Percentiles rank a stretch among this genome's conserved stretches.
These are phyloP conservation scores for Rafetus swinhoei DNA, from an alignment of 2,113 vertebrate genomes.

Conservation along the genomic window DNA sequence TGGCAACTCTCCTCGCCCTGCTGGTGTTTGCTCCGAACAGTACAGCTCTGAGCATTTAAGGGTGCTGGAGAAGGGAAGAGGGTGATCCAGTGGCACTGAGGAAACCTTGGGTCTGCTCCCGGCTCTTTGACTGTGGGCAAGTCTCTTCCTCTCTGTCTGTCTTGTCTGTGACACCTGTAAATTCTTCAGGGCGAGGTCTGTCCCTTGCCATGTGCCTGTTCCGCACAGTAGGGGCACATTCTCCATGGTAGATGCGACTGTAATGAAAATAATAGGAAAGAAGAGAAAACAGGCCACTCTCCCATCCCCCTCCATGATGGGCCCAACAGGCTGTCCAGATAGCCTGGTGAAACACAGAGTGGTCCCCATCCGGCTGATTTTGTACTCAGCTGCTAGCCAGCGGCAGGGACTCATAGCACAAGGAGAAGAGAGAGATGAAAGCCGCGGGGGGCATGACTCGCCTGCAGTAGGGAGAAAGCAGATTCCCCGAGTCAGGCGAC, in stretches of 20 bases:
- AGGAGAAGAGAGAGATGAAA: accelerated
- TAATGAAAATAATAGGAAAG: not conserved
- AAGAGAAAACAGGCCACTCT: not conserved
- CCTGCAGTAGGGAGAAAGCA: not conserved
- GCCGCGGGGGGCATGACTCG: not conserved
- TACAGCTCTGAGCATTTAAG: not conserved
- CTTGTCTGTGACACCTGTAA: not conserved
- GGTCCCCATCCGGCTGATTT: not conserved
- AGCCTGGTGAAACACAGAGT: not conserved
- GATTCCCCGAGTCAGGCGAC: not conserved
- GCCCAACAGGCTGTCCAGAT: accelerated
- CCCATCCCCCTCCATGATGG: accelerated
- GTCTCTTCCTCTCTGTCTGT: not conserved
- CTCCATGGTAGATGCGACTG: not conserved
- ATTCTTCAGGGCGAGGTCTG: not conserved
- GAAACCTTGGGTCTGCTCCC: not conserved
- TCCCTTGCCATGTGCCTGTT: not conserved
- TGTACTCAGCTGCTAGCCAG: not conserved
- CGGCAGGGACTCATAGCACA: accelerated
- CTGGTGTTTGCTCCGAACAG: not conserved
- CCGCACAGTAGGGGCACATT: accelerated
- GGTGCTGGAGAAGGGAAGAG: not conserved
- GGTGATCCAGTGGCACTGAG: not conserved
- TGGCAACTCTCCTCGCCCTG: conserved; percentile 31
- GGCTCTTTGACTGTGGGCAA: not conserved